Evolutionary conservation across 2,797 vertebrate genomes (phyloP).

Genomic region (Sebastes oblongus): DNA sequence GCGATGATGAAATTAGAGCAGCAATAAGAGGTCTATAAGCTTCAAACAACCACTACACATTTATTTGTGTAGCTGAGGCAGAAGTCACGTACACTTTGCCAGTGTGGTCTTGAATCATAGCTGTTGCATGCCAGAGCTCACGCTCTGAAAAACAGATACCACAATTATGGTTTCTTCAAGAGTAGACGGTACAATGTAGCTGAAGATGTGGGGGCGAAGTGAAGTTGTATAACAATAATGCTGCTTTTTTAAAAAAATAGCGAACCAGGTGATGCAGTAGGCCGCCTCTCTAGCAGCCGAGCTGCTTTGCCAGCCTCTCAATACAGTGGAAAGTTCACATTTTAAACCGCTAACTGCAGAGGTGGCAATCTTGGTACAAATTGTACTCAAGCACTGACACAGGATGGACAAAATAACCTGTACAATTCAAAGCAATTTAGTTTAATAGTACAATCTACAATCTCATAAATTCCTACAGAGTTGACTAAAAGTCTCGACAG

Average conservation of each 20-base stretch:
- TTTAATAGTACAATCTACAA: not conserved
- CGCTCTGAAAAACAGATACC: not conserved
- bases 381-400: not conserved
- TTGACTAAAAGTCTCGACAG: not conserved
- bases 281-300: not conserved
- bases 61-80: not conserved
- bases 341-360: not conserved
- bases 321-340: constrained; percentile 16
- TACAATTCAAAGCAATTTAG: not conserved
- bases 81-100: not conserved
- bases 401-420: not conserved
- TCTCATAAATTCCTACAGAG: not conserved
- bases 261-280: not conserved
- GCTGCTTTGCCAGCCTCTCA: not conserved
- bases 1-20: not conserved
- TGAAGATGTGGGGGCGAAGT: not conserved
- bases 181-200: not conserved
- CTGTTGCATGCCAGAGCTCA: not conserved
- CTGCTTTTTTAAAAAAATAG: constrained; percentile 24
- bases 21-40: not conserved
- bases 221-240: not conserved
- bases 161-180: not conserved
- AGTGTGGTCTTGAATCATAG: not conserved
- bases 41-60: not conserved
- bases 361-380: not conserved